Evolutionary conservation across 2,113 vertebrate genomes (phyloP), one percentile per base, ranked within the genome.

Genomic region (Probosciger aterrimus): DNA sequence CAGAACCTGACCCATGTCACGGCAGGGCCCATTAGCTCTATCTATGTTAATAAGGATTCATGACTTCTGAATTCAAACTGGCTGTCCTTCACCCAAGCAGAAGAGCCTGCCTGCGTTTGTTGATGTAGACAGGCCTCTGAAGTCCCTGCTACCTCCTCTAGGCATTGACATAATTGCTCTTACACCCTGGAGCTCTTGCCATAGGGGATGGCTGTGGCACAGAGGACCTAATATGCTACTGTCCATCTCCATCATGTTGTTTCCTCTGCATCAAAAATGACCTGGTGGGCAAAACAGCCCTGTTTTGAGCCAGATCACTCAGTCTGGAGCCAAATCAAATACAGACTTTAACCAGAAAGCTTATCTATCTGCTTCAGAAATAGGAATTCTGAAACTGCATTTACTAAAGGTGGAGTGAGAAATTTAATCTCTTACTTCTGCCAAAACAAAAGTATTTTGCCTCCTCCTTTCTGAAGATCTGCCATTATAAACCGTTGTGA

Each of bases 151-250:
- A 13, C 3, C n/a, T 81, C 37, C 68, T 88, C 31, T 7, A 59
- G 23, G n/a, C 49, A 22, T 10, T 0, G 0, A 5, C 7, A 12
- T 11, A 59, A 70, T 37, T 52, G 17, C 18, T 85, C 0, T 46
- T 49, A 52, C 2, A 7, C 28, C 19, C 18, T 74, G 44, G 41
- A 57, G 23, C 44, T 73, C 31, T 25, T 62, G 53, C 46, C 53
- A 12, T 3, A 2, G 37, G 47, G 14, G 50, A 52, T 39, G 67
- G 59, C 24, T 79, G 44, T 27, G 14, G 39, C 44, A 46, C 37
- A n/a, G 53, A 63, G 25, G 50, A 81, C 25, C 3, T 46, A 14
- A 63, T 25, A 19, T 1, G 2, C 43, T 79, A n/a, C 37, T 37
- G 25, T 82, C 47, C 23, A 7, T n/a, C 55, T 44, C 33, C 35